These are phyloP conservation scores for Mamestra configurata DNA, from an alignment of 1,140 invertebrate species.

Conservation along the genomic window DNA sequence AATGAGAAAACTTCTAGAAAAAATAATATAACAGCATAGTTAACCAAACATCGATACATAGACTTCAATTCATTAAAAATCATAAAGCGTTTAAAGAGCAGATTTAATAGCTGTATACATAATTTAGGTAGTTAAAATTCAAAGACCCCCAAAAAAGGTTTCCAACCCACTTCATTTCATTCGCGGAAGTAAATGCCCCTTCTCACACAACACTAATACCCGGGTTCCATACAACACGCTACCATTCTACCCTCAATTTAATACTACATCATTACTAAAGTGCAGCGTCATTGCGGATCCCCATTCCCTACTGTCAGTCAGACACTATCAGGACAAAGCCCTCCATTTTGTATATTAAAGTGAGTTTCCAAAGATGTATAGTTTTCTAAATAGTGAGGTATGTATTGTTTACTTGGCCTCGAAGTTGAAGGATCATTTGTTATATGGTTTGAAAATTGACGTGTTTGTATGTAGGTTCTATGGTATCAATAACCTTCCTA, in stretches of 20 bases:
- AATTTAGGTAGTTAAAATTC: background rate
- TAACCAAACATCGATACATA: no score
- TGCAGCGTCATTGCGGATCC: slow-evolving; percentile 14
- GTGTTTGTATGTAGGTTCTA: background rate
- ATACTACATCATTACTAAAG: slow-evolving; percentile 47
- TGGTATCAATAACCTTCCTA: no score
- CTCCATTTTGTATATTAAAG: slow-evolving; percentile 49
- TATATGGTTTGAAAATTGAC: background rate
- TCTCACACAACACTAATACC: background rate
- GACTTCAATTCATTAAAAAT: no score
- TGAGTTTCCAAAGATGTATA: slow-evolving; percentile 24
- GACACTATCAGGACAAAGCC: slow-evolving; percentile 32
- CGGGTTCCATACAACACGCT: background rate
- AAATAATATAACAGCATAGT: no score
- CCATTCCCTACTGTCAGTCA: slow-evolving; percentile 27
- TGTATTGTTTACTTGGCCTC: slow-evolving; percentile 10
- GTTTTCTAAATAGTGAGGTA: slow-evolving; percentile 5
- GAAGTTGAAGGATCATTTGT: slow-evolving; percentile 21
- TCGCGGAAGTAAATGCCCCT: background rate
- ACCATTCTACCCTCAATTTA: slow-evolving; percentile 16
- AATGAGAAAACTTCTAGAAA: no score
- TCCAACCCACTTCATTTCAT: background rate
- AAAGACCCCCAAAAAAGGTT: background rate
- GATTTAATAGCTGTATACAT: no score
- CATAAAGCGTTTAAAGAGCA: no score